These are phyloP conservation scores for Phrynocephalus versicolor DNA, from an alignment of 2,113 vertebrate species.

Conservation along the genomic window DNA sequence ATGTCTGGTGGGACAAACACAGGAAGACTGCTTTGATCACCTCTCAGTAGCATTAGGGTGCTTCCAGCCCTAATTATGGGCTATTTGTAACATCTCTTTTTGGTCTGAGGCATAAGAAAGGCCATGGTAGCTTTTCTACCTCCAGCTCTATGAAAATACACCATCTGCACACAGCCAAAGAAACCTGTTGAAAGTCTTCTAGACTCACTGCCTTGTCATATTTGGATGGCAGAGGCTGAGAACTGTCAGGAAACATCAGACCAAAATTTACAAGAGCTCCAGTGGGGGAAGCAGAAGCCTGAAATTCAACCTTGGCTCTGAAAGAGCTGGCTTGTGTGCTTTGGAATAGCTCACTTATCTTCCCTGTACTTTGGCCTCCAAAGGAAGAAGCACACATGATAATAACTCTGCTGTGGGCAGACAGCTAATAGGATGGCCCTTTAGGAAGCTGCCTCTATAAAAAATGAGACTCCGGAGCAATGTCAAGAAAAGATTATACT, in stretches of 20 bases:
- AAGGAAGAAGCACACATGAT: constrained; percentile 47
- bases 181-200: constrained; percentile 24
- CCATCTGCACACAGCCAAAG: background rate
- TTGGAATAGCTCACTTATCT: constrained; percentile 17
- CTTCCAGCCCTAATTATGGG: too few species aligned
- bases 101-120: background rate
- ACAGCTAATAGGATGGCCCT: background rate
- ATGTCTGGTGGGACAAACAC: too few species aligned
- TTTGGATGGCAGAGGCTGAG: background rate
- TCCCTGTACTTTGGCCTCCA: constrained; percentile 1
- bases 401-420: constrained; percentile 11
- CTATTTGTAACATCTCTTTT: too few species aligned
- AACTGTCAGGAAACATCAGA: constrained; percentile 22
- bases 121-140: background rate
- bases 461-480: background rate
- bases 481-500: too few species aligned
- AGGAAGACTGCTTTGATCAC: too few species aligned
- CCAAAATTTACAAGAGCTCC: constrained; percentile 20
- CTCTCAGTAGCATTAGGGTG: too few species aligned
- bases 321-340: constrained; percentile 3
- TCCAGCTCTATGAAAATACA: background rate
- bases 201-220: constrained; percentile 38
- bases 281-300: constrained; percentile 18
- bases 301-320: constrained; percentile 32
- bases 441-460: background rate